phyloP scores from a whole-genome alignment of 2,113 vertebrate species.

The Lota lota region DNA sequence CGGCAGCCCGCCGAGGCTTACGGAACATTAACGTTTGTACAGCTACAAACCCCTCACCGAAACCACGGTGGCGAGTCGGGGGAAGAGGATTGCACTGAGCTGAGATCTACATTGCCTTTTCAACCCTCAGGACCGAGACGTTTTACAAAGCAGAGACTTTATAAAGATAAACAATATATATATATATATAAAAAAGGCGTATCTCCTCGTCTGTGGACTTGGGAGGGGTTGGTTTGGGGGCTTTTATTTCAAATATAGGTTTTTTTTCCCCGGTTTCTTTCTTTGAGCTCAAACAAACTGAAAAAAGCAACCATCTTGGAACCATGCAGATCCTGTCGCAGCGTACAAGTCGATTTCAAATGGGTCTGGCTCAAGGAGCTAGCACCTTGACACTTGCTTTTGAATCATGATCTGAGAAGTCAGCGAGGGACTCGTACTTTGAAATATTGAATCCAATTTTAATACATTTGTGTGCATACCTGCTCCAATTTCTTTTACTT shows the following conservation, averaged over 20 bases:
- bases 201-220: constrained; percentile 66
- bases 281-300: constrained; percentile 47
- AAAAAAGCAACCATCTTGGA: constrained; percentile 45
- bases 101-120: constrained; percentile 73
- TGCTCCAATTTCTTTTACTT: constrained; percentile 50
- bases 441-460: constrained; percentile 53
- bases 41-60: constrained; percentile 7
- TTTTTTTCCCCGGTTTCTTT: constrained; percentile 44
- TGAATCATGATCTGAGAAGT: constrained; percentile 44
- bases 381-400: constrained; percentile 37
- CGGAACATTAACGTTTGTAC: constrained; percentile 59
- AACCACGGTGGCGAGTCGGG: constrained; percentile 37
- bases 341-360: too few relatives aligned
- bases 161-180: constrained; percentile 37
- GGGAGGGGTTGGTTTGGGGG: constrained; percentile 60
- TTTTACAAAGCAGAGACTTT: constrained; percentile 75
- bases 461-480: constrained; percentile 63
- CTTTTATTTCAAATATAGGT: constrained; percentile 61
- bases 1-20: constrained; percentile 62
- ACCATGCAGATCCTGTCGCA: constrained; percentile 8
- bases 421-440: constrained; percentile 46
- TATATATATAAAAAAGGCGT: constrained; percentile 53
- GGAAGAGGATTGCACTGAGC: constrained; percentile 55
- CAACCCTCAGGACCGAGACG: constrained; percentile 76
- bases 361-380: not conserved